A percentile compares a stretch with the other conserved stretches of the same genome.
Evolutionary conservation across 2,797 vertebrate species (phyloP).

Genomic region (Chrosomus eos): DNA sequence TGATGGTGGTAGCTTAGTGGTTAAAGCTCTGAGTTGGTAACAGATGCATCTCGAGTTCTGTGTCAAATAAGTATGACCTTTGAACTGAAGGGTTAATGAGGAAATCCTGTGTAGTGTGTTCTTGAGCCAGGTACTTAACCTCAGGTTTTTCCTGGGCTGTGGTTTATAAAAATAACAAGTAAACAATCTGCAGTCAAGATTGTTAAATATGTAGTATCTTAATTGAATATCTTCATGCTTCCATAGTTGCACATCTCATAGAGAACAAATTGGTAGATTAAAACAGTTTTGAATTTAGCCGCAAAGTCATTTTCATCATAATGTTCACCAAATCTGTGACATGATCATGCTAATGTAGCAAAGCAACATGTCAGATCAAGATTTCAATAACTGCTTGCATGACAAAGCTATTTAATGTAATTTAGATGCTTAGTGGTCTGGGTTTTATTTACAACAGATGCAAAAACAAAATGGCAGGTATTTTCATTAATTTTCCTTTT

Average conservation of each 20-base stretch:
- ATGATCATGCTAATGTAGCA: conserved; percentile 55
- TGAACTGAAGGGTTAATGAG: conserved; percentile 16
- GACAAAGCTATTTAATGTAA: conserved; percentile 53
- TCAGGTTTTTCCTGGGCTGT: not conserved
- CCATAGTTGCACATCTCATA: conserved; percentile 5
- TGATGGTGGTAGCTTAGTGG: not conserved
- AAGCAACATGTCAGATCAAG: conserved; percentile 31
- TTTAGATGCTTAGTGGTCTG: conserved; percentile 49
- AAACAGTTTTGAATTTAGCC: conserved; percentile 26
- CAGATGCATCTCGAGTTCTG: not conserved
- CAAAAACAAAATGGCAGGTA: conserved; percentile 5
- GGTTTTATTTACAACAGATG: not conserved
- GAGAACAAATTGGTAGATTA: not conserved
- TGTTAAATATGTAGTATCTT: not conserved
- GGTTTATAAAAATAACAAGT: conserved; percentile 5
- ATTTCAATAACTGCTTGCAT: conserved; percentile 56
- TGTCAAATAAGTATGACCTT: not conserved
- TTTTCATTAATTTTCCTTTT: conserved; percentile 29
- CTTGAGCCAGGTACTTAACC: not conserved
- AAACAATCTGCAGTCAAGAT: not conserved
- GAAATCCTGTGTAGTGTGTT: not conserved
- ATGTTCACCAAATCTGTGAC: conserved; percentile 46
- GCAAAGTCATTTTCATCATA: conserved; percentile 23
- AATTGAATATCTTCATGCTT: not conserved
- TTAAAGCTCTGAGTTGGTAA: conserved; percentile 3